Base-by-base conservation (phyloP, 2,888 invertebrate species). In the Drosophila pseudotalamancana region DNA sequence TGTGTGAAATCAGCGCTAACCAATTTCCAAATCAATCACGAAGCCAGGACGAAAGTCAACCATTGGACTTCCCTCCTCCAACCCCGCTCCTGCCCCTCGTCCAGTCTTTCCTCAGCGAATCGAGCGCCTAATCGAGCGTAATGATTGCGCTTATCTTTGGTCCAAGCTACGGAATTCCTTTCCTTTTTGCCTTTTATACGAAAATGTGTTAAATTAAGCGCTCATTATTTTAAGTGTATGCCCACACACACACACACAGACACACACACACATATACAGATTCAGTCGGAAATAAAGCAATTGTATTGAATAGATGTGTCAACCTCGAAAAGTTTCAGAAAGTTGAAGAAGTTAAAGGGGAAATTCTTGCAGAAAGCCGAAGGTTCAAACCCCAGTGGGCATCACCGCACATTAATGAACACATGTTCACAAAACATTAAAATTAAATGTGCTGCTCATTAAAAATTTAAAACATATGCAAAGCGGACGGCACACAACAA, bases 1-100 rank as follows among this genome's bases (percentile, higher is more conserved):
- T 81, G 87, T 71, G 81, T 80, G 77, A 81, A 86, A 81, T 81
- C 84, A 84, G 73, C 81, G 81, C 87, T 67, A 83, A 81, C 81
- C 87, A 81, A 86, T 81, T 81, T 81, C 77, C 84, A 65, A 81
- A 81, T 81, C 81, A 81, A 81, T 81, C 87, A 86, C 68, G 64
- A 39, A 54, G 42, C 25, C 25, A 12, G 27, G 46, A 21, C 19
- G 27, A 29, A 21, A 43, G 46, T 43, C 18, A 16, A 16, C 51
- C 35, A 25, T 25, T 27, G 43, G 14, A 27, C n/a, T n/a, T 27
- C 23, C 32, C 6, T 0, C 34, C n/a, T n/a, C n/a, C n/a, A n/a
- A n/a, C n/a, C n/a, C n/a, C n/a, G n/a, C n/a, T 5, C 16, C 23
- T 1, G 1, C 3, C 11, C 25, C 35, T n/a, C 8, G 8, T 9